Evolutionary conservation across 1,140 invertebrate species (phyloP).

Genomic region (Bombus waltoni): DNA sequence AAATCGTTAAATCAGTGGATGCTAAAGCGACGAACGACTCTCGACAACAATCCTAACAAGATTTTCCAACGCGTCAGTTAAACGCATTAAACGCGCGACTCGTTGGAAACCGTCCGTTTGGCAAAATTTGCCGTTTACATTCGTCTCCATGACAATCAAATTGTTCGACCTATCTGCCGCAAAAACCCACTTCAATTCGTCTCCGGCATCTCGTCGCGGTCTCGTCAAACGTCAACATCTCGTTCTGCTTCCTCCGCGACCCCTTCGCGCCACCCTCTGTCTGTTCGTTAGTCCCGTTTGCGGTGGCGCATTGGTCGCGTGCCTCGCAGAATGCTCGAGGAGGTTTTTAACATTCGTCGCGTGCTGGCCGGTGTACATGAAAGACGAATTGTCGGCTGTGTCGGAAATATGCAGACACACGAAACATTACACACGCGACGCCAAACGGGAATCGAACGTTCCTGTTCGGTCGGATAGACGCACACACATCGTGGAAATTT

Average conservation of each 20-base stretch:
- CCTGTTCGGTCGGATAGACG: neutral
- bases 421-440: slow-evolving; percentile 60
- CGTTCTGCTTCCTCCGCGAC: neutral
- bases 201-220: slow-evolving; percentile 8
- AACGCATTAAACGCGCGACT: too few species aligned
- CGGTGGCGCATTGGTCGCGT: slow-evolving; percentile 40
- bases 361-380: slow-evolving; percentile 36
- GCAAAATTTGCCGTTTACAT: neutral
- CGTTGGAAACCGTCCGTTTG: neutral
- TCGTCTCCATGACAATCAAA: neutral
- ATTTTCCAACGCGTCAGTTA: neutral
- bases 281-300: slow-evolving; percentile 8
- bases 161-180: neutral
- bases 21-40: neutral
- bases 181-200: neutral
- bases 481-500: slow-evolving; percentile 19
- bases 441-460: slow-evolving; percentile 11
- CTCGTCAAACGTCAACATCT: slow-evolving; percentile 5
- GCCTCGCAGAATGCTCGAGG: slow-evolving; percentile 37
- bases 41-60: too few species aligned
- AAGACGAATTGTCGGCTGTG: slow-evolving; percentile 37
- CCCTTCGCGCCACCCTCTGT: neutral
- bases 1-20: neutral
- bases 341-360: slow-evolving; percentile 66
- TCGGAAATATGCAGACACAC: slow-evolving; percentile 56